Evolutionary conservation across 2,113 vertebrate species (phyloP).

Genomic region (Pelecanoides urinatrix): DNA sequence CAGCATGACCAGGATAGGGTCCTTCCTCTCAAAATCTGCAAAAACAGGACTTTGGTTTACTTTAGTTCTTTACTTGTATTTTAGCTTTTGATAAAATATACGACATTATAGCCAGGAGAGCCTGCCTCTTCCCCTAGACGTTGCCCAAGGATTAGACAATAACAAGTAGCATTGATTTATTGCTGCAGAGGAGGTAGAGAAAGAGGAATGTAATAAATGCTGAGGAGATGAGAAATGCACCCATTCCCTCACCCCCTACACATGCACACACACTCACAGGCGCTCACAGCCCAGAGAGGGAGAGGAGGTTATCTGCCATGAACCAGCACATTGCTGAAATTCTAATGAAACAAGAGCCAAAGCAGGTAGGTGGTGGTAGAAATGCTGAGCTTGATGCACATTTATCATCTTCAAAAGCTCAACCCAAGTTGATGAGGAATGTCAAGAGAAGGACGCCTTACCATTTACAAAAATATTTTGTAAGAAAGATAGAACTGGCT

Average conservation of each 20-base stretch:
- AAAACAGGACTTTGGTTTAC: not conserved
- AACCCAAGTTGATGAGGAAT: conserved; percentile 32
- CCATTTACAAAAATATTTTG: conserved; percentile 48
- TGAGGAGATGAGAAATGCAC: conserved; percentile 37
- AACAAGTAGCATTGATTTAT: conserved; percentile 37
- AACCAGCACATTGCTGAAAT: conserved; percentile 43
- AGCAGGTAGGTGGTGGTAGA: conserved; percentile 58
- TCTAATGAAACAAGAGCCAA: conserved; percentile 56
- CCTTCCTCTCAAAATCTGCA: not conserved
- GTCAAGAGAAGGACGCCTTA: conserved; percentile 37
- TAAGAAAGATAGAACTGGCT: not conserved
- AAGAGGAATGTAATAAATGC: conserved; percentile 57
- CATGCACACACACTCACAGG: not conserved
- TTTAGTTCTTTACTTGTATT: not conserved
- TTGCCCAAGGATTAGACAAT: not conserved
- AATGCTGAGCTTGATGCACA: conserved; percentile 55
- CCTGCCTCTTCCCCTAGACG: not conserved
- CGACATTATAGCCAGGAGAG: not conserved
- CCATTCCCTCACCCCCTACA: conserved; percentile 3
- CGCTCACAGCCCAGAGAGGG: not conserved
- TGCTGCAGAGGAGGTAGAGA: conserved; percentile 37
- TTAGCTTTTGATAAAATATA: not conserved
- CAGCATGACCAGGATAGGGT: not conserved
- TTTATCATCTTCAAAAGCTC: conserved; percentile 61
- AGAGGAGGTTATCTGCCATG: conserved; percentile 27